Base-by-base conservation (phyloP, 1,140 invertebrate genomes). In the Cydia pomonella region DNA sequence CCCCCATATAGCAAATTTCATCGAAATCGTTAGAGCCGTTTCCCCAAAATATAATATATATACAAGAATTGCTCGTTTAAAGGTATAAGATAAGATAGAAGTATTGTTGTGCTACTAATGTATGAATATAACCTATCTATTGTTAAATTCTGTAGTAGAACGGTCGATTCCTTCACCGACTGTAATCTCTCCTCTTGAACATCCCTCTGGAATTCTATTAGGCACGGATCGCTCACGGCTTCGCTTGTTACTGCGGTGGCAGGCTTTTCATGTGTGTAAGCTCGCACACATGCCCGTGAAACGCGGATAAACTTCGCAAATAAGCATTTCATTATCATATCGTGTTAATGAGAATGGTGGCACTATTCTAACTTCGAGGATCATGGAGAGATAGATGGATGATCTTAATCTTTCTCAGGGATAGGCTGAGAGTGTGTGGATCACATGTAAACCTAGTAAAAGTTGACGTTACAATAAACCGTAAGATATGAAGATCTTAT, bases 161-260 rank as follows among this genome's bases (percentile, higher is more conserved):
- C 64, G 29, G n/a, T 27, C 29, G 33, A 63, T 64, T 74, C 73
- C 18, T 27, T 59, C 25, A 27, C 47, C 73, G 73, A 33, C 64
- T 23, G 73, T 79, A 79, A 77, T 77, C 77, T 75, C 74, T 73
- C 23, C 76, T 53, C 74, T 69, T 69, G 74, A 44, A 74, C 73
- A 75, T 79, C 78, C 78, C 76, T 64, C 77, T 66, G 76, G 76
- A 77, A 77, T 77, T 79, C 76, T 79, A 77, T 77, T 78, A 78
- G 75, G 72, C 41, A 50, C 33, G 33, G 47, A 73, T 78, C 77
- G 63, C 77, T 41, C 27, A 69, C 62, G 73, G 21, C 59, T 72
- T 72, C 50, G 77, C 64, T 69, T 69, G 64, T 69, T 69, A 69
- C 64, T 33, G 64, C 63, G 63, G 63, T 63, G 62, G 62, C 63